A percentile compares a stretch with the other conserved stretches of the same genome.
These are phyloP conservation scores for Galeopterus variegatus DNA, from an alignment of 2,113 vertebrate species.

Conservation along the genomic window DNA sequence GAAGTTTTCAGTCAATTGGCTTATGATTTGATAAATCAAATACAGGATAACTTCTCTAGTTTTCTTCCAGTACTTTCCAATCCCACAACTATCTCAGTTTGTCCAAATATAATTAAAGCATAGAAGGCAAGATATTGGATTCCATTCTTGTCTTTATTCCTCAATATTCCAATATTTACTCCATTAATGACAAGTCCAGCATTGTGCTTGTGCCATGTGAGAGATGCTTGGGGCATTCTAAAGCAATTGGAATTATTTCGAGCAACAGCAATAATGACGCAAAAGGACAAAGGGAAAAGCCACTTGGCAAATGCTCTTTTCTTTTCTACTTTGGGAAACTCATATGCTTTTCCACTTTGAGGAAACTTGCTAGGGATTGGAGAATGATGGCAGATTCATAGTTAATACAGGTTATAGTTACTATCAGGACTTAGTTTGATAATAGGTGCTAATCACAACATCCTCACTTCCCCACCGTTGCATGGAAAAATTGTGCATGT, in stretches of 20 bases:
- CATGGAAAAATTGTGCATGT: background rate
- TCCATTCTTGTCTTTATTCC: background rate
- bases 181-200: background rate
- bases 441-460: background rate
- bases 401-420: background rate
- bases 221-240: background rate
- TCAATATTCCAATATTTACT: background rate
- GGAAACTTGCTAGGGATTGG: background rate
- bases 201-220: background rate
- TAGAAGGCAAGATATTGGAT: background rate
- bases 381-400: background rate
- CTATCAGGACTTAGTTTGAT: background rate
- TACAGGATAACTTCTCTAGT: background rate
- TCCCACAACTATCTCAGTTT: background rate
- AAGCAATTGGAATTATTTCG: background rate
- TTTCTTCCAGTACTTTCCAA: background rate
- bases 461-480: background rate
- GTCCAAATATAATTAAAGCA: background rate
- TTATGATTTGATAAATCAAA: background rate
- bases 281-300: background rate
- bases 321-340: constrained; percentile 4
- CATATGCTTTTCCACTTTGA: background rate
- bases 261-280: background rate
- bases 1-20: background rate
- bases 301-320: background rate